Conservation (phyloP, 1,140 invertebrate species). For the Lucilia sericata region DNA sequence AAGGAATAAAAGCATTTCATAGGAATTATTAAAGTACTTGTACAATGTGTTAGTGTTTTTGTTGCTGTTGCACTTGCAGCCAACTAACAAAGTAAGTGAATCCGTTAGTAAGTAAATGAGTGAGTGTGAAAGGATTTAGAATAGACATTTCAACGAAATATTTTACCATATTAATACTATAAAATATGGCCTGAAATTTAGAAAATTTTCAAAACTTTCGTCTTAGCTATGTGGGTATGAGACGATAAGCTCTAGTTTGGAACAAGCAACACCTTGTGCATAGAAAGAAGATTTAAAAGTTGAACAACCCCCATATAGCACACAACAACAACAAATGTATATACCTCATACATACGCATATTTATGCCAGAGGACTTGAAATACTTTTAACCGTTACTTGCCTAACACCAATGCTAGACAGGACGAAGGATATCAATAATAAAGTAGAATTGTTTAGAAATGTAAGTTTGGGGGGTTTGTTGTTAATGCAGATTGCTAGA, state of each 20-base stretch:
- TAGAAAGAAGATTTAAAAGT: not conserved
- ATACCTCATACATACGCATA: not conserved
- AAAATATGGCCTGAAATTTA: constrained; percentile 9
- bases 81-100: constrained; percentile 8
- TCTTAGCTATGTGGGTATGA: not conserved
- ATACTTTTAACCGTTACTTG: not conserved
- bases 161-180: constrained; percentile 15
- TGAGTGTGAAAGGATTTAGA: not conserved
- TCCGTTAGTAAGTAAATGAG: not conserved
- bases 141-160: not conserved
- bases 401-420: not conserved
- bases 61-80: not conserved
- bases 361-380: not conserved
- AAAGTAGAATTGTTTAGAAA: not conserved
- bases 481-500: not conserved
- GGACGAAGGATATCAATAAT: constrained; percentile 9
- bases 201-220: not conserved
- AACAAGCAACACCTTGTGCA: not conserved
- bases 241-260: not conserved
- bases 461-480: not conserved
- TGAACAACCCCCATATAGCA: not conserved
- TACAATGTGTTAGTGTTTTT: not conserved
- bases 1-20: not conserved
- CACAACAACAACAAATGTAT: not conserved
- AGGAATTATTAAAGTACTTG: not conserved